Evolutionary conservation across 2,797 vertebrate species (phyloP).

Genomic region (Cossypha polioptera): DNA sequence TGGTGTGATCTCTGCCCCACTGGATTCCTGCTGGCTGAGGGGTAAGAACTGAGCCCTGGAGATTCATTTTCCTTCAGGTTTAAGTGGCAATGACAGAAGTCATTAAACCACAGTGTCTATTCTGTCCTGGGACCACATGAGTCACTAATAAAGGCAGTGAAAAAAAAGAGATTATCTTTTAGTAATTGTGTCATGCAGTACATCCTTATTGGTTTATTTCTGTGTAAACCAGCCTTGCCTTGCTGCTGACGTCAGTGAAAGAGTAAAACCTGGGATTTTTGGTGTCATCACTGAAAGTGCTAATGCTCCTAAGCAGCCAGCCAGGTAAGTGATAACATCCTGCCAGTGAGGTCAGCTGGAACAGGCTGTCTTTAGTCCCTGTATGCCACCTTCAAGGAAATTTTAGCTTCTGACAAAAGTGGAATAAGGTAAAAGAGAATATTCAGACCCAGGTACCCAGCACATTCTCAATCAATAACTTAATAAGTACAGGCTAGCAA

Average conservation of each 20-base stretch:
- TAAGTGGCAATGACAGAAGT: not conserved
- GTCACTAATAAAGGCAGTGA: conserved; percentile 28
- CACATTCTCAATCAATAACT: not conserved
- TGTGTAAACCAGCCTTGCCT: not conserved
- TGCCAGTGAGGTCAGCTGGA: not conserved
- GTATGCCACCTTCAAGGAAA: not conserved
- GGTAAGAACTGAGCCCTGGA: not conserved
- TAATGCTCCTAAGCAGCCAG: not conserved
- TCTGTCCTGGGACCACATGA: conserved; percentile 2
- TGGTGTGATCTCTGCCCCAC: not conserved
- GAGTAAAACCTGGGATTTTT: not conserved
- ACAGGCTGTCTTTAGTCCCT: not conserved
- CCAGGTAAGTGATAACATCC: not conserved
- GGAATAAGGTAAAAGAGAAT: not conserved
- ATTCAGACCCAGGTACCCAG: not conserved
- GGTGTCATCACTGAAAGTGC: not conserved
- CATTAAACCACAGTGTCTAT: not conserved
- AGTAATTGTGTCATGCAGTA: not conserved
- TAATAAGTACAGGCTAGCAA: not conserved
- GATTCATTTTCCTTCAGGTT: not conserved
- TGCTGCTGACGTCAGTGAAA: conserved; percentile 1
- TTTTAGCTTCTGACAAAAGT: not conserved
- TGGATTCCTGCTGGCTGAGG: not conserved
- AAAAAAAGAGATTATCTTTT: not conserved
- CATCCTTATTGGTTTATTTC: conserved; percentile 28